These are phyloP conservation scores for Plecturocebus donacophilus DNA, from an alignment of 2,113 vertebrate genomes.

Conservation along the genomic window DNA sequence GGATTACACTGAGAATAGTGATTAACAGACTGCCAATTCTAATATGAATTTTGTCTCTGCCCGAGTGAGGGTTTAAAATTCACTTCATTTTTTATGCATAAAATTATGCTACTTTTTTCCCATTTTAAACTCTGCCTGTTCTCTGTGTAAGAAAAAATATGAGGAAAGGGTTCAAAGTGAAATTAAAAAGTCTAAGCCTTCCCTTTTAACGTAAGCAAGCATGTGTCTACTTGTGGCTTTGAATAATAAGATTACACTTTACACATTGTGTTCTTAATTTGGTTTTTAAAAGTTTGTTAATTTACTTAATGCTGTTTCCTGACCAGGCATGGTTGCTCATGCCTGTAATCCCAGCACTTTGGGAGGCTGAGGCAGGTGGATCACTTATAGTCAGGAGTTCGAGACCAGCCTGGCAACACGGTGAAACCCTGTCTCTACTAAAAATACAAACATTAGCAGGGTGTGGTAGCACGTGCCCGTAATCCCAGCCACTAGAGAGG, in stretches of 20 bases:
- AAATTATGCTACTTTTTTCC: neutral
- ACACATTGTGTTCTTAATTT: neutral
- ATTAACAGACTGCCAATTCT: constrained; percentile 69
- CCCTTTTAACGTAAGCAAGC: neutral
- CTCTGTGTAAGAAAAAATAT: neutral
- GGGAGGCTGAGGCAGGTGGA: too few relatives aligned
- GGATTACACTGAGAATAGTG: constrained; percentile 27
- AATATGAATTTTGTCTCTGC: constrained; percentile 53
- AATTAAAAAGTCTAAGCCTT: neutral
- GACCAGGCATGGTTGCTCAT: too few relatives aligned
- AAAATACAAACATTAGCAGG: too few relatives aligned
- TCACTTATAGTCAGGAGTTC: too few relatives aligned
- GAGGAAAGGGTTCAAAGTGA: neutral
- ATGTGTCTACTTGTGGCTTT: neutral
- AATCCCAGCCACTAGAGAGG: too few relatives aligned
- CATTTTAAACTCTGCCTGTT: constrained; percentile 17
- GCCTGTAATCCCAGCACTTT: too few relatives aligned
- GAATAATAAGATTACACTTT: neutral
- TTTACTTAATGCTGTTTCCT: neutral
- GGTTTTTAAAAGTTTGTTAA: neutral
- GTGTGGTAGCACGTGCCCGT: too few relatives aligned
- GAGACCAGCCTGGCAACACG: too few relatives aligned
- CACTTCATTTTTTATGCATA: constrained; percentile 58
- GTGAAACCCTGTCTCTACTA: too few relatives aligned
- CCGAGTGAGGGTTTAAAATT: constrained; percentile 56